Evolutionary conservation across 2,888 invertebrate species (phyloP), one percentile per base, ranked within the genome.

Genomic region (Cerastis rubricosa): DNA sequence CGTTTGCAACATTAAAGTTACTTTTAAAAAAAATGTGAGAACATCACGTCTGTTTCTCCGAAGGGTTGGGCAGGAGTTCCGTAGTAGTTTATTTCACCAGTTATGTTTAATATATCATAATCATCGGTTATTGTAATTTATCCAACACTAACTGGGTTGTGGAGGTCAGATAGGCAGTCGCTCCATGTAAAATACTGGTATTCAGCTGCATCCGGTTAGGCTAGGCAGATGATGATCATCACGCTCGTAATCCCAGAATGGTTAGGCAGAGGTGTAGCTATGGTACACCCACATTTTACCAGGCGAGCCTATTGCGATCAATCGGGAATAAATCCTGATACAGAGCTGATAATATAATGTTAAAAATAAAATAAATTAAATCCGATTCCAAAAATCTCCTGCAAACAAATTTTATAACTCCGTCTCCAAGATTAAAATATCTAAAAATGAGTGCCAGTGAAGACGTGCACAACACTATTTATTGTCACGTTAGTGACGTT

Each of bases 391-490:
- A 19, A 40, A 49, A 17, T 11, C 6, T 22, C 0, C 47, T 19
- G 12, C 22, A 22, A 14, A 45, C 12, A 3, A n/a, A 45, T 47
- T n/a, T 22, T 9, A 22, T 17, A 35, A 45, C 29, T 29, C 29
- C 14, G 9, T 57, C 72, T 14, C 17, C n/a, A 2, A n/a, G 17
- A 63, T 47, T 29, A 11, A 54, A 71, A 57, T 43, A 54, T 29
- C 25, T 40, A 54, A 40, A 51, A 22, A 45, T 22, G 29, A 51
- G 25, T 11, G 11, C 40, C 12, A 81, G 17, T 54, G 4, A 51
- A 57, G 25, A 49, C 78, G n/a, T 43, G 35, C 47, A 65, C 59
- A 47, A 69, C 65, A 69, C 68, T 76, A 76, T 65, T 59, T 69
- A 51, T 3, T 47, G 57, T 65, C n/a, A 59, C 45, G 29, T 80